phyloP scores from a whole-genome alignment of 2,888 invertebrate species.

The Plagodis dolabraria region DNA sequence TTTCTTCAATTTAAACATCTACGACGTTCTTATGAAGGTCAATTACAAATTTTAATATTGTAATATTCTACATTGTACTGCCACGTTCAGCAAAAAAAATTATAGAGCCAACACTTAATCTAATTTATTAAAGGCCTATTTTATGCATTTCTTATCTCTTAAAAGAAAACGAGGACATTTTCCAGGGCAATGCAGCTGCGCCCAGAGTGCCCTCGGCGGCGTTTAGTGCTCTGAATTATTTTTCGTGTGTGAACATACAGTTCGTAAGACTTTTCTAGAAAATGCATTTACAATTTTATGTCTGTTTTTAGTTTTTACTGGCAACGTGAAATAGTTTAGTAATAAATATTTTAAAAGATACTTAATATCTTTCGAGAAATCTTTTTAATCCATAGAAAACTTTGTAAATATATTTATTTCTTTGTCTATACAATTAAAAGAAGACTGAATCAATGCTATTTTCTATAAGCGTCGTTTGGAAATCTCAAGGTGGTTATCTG shows the following conservation, averaged over 20 bases:
- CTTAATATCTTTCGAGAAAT: neutral
- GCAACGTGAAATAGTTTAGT: neutral
- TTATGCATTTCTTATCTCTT: slow-evolving; percentile 15
- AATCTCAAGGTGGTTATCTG: too few relatives aligned
- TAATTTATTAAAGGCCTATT: neutral
- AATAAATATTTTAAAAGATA: neutral
- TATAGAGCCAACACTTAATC: too few relatives aligned
- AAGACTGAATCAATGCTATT: too few relatives aligned
- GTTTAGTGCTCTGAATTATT: slow-evolving; percentile 27
- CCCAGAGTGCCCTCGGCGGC: slow-evolving; percentile 40
- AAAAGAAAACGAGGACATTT: slow-evolving; percentile 18
- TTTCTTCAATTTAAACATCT: too few relatives aligned
- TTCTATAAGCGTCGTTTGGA: too few relatives aligned
- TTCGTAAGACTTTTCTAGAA: slow-evolving; percentile 16
- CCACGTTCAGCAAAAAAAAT: too few relatives aligned
- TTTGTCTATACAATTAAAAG: too few relatives aligned
- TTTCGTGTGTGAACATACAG: slow-evolving; percentile 20
- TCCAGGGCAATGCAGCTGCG: slow-evolving; percentile 20
- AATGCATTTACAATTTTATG: slow-evolving; percentile 10
- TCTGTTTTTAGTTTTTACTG: neutral
- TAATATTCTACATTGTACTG: too few relatives aligned
- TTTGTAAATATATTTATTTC: too few relatives aligned
- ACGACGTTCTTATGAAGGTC: too few relatives aligned
- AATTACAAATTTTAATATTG: too few relatives aligned
- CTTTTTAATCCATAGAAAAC: too few relatives aligned